Percentiles rank a stretch among this genome's conserved stretches.
phyloP scores from a whole-genome alignment of 2,113 vertebrate genomes.

The Crypturellus undulatus region DNA sequence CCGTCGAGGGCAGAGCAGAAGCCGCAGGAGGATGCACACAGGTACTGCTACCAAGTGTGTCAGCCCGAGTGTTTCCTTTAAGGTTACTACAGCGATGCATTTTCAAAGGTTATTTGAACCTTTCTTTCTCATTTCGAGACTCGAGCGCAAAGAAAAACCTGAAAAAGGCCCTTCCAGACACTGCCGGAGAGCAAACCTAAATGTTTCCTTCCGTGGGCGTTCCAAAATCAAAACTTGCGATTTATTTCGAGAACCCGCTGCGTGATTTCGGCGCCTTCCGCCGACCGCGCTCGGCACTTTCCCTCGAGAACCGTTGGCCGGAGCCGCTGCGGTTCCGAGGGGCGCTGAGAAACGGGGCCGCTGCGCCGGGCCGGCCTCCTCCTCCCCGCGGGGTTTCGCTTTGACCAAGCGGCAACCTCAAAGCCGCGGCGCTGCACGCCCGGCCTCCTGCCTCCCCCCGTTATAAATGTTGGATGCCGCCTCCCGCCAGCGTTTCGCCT shows the following conservation, averaged over 20 bases:
- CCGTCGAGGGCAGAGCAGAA: no score
- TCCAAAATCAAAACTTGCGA: background rate
- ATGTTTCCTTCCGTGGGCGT: accelerated
- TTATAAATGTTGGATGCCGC: background rate
- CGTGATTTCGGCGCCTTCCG: background rate
- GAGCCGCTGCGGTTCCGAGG: accelerated
- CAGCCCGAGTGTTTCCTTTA: background rate
- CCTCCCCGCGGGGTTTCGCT: conserved; percentile 11
- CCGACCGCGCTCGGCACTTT: accelerated
- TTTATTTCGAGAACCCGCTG: accelerated
- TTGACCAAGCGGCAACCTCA: conserved; percentile 55
- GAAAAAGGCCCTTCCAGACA: background rate
- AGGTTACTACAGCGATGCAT: background rate
- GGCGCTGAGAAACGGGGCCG: background rate
- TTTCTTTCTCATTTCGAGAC: background rate
- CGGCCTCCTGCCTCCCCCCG: accelerated
- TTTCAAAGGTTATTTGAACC: background rate
- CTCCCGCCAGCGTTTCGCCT: background rate
- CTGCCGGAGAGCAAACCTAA: background rate
- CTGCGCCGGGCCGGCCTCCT: background rate
- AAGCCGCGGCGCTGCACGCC: conserved; percentile 27
- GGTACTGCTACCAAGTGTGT: accelerated
- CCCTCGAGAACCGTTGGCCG: accelerated
- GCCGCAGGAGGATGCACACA: accelerated
- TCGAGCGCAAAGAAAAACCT: accelerated